A percentile compares a stretch with the other conserved stretches of the same genome.
phyloP scores from a whole-genome alignment of 2,797 vertebrate genomes.

The Semotilus atromaculatus region DNA sequence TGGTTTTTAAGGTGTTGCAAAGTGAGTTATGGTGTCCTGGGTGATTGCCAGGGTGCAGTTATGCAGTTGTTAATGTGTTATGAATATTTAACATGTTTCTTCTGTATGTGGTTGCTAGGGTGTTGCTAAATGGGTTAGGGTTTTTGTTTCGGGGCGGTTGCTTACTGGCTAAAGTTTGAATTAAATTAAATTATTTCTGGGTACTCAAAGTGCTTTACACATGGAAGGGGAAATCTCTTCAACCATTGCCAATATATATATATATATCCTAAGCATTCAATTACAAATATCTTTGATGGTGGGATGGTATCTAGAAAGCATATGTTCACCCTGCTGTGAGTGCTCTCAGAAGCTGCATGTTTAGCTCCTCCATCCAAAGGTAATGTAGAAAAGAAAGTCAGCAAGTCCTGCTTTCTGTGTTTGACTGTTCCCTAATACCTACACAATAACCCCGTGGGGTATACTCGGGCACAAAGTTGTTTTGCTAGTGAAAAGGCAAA shows the following conservation, averaged over 20 bases:
- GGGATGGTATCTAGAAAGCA: constrained; percentile 32
- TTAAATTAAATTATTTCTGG: background rate
- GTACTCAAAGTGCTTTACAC: no score
- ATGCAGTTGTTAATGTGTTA: background rate
- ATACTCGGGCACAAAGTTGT: constrained; percentile 67
- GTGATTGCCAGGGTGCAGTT: background rate
- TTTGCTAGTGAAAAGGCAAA: constrained; percentile 68
- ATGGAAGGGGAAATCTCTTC: no score
- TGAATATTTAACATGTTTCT: background rate
- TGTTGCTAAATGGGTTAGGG: background rate
- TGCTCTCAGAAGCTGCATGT: constrained; percentile 53
- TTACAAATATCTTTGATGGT: constrained; percentile 25
- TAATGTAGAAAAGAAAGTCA: constrained; percentile 62
- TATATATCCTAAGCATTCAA: no score
- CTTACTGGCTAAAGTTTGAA: background rate
- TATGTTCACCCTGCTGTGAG: constrained; percentile 49
- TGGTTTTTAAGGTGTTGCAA: background rate
- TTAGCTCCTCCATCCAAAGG: constrained; percentile 55
- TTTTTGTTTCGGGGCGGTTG: background rate
- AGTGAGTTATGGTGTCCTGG: background rate
- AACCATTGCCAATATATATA: no score
- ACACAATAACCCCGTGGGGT: constrained; percentile 70
- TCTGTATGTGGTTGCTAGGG: background rate
- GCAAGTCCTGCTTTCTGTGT: constrained; percentile 62
- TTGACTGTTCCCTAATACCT: constrained; percentile 64